A percentile compares a stretch with the other conserved stretches of the same genome.
Conservation (phyloP, 2,888 invertebrate species). For the Drymonia ruficornis region DNA sequence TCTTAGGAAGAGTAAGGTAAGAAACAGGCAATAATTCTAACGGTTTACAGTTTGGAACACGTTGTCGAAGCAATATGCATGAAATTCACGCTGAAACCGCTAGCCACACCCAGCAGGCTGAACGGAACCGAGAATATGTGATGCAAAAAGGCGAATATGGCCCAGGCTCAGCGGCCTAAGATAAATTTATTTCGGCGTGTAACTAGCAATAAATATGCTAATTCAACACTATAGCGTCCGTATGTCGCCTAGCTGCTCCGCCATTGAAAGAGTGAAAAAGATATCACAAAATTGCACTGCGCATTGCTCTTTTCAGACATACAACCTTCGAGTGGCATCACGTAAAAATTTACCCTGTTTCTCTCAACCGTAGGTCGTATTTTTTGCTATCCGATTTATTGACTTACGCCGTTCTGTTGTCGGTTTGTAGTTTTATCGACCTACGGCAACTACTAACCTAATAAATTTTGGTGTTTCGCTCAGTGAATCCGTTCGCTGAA, state of each 20-base stretch:
- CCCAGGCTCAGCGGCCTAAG: conserved; percentile 69
- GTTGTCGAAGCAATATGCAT: not conserved
- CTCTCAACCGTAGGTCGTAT: conserved; percentile 70
- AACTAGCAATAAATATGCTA: conserved; percentile 84
- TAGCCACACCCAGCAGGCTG: conserved; percentile 44
- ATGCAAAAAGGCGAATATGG: conserved; percentile 59
- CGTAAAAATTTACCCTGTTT: conserved; percentile 71
- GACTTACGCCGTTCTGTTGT: conserved; percentile 72
- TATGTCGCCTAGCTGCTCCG: conserved; percentile 77
- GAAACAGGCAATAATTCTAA: no score
- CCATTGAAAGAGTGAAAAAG: conserved; percentile 82
- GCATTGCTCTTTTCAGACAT: conserved; percentile 82
- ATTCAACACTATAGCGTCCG: conserved; percentile 82
- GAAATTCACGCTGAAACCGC: not conserved
- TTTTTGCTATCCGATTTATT: conserved; percentile 63
- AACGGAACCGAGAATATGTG: conserved; percentile 60
- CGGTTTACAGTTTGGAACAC: not conserved
- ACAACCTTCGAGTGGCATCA: conserved; percentile 64
- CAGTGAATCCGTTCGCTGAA: conserved; percentile 80
- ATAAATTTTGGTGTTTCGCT: conserved; percentile 85
- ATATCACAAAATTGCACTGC: conserved; percentile 84
- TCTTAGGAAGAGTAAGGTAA: not conserved
- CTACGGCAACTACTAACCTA: conserved; percentile 84
- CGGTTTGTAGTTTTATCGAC: conserved; percentile 79
- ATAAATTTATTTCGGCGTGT: conserved; percentile 80